Conservation (phyloP, 2,797 vertebrate genomes). For the Etheostoma nigrum region DNA sequence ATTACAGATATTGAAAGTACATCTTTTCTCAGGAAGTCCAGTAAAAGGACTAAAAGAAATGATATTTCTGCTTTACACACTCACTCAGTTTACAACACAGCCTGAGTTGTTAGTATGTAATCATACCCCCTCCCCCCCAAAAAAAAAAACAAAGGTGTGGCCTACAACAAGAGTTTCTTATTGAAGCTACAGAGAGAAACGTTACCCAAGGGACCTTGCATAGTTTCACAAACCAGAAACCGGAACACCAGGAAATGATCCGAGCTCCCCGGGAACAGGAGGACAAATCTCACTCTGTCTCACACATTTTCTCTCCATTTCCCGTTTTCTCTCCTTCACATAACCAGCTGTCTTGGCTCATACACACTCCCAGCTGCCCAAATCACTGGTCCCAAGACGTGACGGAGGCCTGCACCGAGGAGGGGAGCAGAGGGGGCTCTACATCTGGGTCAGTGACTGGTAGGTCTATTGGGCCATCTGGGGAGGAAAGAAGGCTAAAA, state of each 20-base stretch:
- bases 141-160: conserved; percentile 47
- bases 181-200: conserved; percentile 45
- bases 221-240: conserved; percentile 48
- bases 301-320: conserved; percentile 64
- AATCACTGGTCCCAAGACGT: conserved; percentile 76
- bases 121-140: background rate
- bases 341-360: conserved; percentile 85
- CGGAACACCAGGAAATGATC: conserved; percentile 69
- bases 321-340: conserved; percentile 64
- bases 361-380: conserved; percentile 80
- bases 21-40: background rate
- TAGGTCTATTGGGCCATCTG: conserved; percentile 48
- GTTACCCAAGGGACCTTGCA: conserved; percentile 38
- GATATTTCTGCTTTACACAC: conserved; percentile 6
- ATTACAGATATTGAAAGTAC: background rate
- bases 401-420: conserved; percentile 53
- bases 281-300: conserved; percentile 75
- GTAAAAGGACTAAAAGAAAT: conserved; percentile 1
- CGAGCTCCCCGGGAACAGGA: conserved; percentile 65
- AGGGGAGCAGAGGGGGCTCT: conserved; percentile 55
- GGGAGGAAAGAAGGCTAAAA: conserved; percentile 35
- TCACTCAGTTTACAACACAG: conserved; percentile 1
- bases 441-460: conserved; percentile 82
- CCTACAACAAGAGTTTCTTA: conserved; percentile 38
- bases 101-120: conserved; percentile 11